Conservation (phyloP, 1,140 invertebrate species). For the Aphelinus atriplicis region DNA sequence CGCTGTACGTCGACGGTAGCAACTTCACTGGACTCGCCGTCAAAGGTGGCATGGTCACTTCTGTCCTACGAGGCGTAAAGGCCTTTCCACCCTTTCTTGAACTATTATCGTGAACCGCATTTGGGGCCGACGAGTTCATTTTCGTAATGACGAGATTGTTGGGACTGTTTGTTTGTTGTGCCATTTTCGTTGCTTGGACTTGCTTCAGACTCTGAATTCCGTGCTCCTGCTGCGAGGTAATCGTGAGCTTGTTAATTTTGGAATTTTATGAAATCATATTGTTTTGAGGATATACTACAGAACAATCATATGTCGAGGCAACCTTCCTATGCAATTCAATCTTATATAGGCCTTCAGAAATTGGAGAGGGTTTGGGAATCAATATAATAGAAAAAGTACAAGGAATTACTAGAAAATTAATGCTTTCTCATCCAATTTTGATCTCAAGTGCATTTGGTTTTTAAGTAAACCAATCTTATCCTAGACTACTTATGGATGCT, state of each 20-base stretch:
- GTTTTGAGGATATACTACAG: too few relatives aligned
- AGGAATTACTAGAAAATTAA: too few relatives aligned
- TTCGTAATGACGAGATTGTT: not conserved
- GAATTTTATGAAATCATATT: not conserved
- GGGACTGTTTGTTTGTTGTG: conserved; percentile 7
- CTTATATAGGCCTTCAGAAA: too few relatives aligned
- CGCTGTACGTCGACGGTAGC: not conserved
- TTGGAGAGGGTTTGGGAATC: too few relatives aligned
- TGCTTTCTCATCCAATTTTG: too few relatives aligned
- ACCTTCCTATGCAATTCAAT: too few relatives aligned
- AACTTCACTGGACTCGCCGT: conserved; percentile 21
- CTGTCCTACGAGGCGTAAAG: conserved; percentile 53
- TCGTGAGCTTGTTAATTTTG: not conserved
- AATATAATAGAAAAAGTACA: too few relatives aligned
- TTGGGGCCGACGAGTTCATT: not conserved
- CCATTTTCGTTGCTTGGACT: conserved; percentile 46
- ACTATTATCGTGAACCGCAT: conserved; percentile 36
- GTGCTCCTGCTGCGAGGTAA: conserved; percentile 49
- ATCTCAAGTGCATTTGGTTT: too few relatives aligned
- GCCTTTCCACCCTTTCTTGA: conserved; percentile 54
- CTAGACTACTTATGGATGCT: too few relatives aligned
- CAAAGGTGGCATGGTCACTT: conserved; percentile 23
- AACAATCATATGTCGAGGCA: too few relatives aligned
- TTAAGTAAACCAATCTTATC: too few relatives aligned
- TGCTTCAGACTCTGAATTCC: conserved; percentile 59